Conservation (phyloP, 2,888 invertebrate genomes). For the Nudaria mundana region DNA sequence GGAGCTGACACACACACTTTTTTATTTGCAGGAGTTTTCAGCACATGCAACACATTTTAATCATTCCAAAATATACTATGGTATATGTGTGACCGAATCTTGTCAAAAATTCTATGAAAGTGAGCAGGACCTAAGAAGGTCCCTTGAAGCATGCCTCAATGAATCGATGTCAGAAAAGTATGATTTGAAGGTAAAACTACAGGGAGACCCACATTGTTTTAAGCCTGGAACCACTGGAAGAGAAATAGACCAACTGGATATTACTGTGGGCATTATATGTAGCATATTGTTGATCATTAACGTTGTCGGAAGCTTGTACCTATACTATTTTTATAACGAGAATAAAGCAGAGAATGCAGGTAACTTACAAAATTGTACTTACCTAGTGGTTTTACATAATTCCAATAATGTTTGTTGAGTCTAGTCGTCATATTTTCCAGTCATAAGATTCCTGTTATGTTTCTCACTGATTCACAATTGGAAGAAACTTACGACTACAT, state of each 20-base stretch:
- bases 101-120: slow-evolving; percentile 42
- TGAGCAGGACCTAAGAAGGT: slow-evolving; percentile 18
- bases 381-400: no score
- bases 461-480: slow-evolving; percentile 44
- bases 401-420: neutral
- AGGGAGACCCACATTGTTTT: slow-evolving; percentile 10
- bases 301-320: slow-evolving; percentile 12
- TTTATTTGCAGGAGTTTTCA: slow-evolving; percentile 58
- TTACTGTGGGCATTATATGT: slow-evolving; percentile 3
- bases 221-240: slow-evolving; percentile 1
- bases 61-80: slow-evolving; percentile 58
- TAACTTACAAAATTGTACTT: neutral
- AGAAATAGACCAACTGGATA: slow-evolving; percentile 12
- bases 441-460: slow-evolving; percentile 25
- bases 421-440: slow-evolving; percentile 2
- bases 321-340: neutral
- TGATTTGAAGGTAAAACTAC: slow-evolving; percentile 16
- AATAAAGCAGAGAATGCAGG: slow-evolving; percentile 1
- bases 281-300: slow-evolving; percentile 8
- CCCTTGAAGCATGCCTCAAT: slow-evolving; percentile 28
- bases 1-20: no score
- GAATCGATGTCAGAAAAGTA: slow-evolving; percentile 18
- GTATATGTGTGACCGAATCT: slow-evolving; percentile 52
- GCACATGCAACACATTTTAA: slow-evolving; percentile 58
- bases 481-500: slow-evolving; percentile 22